Evolutionary conservation across 2,113 vertebrate genomes (phyloP).

Genomic region (Cynopterus brachyotis): DNA sequence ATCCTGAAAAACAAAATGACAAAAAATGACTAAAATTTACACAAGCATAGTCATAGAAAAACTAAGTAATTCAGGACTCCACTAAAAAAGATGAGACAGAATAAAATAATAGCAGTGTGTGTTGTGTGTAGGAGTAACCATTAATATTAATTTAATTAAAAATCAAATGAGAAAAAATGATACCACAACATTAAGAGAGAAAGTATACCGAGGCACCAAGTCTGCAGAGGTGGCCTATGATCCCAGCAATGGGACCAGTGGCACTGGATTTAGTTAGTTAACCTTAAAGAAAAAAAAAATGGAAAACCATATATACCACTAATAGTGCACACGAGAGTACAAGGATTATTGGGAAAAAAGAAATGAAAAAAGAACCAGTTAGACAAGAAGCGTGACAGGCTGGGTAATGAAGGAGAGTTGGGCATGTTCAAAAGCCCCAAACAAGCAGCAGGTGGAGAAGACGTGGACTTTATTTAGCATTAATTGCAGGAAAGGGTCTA

Average conservation of each 20-base stretch:
- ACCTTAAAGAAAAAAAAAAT: background rate
- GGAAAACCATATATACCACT: background rate
- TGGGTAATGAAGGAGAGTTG: slow-evolving; percentile 13
- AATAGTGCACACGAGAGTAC: background rate
- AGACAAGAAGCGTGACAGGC: background rate
- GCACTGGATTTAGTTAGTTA: background rate
- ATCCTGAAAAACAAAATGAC: background rate
- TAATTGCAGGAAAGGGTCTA: slow-evolving; percentile 86
- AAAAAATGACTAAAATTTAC: background rate
- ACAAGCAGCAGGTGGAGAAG: slow-evolving; percentile 75
- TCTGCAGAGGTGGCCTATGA: background rate
- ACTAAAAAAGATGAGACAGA: background rate
- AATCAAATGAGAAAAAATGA: background rate
- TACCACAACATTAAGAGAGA: background rate
- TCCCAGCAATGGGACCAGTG: background rate
- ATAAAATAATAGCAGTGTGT: background rate
- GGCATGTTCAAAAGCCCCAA: slow-evolving; percentile 73
- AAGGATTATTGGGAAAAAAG: background rate
- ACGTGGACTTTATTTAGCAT: slow-evolving; percentile 86
- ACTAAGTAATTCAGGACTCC: background rate
- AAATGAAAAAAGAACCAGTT: background rate
- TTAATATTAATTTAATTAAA: background rate
- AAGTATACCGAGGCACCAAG: background rate
- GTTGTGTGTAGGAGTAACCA: background rate
- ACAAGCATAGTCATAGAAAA: background rate